Evolutionary conservation across 2,888 invertebrate genomes (phyloP).

Genomic region (Tetranychus truncatus): DNA sequence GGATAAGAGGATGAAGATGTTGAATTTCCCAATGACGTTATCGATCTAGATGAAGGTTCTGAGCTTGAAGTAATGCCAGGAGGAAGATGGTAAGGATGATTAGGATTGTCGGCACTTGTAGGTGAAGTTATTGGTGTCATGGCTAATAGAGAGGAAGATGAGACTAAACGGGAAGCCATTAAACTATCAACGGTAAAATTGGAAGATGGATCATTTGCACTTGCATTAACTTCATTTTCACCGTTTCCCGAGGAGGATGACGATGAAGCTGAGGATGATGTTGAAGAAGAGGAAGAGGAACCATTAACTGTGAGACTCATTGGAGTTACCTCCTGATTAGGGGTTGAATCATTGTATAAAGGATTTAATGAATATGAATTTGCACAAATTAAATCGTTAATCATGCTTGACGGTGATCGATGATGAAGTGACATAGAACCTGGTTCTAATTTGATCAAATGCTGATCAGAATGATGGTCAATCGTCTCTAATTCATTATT

Average conservation of each 20-base stretch:
- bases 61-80: not conserved
- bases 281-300: not conserved
- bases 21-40: not conserved
- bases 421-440: no score
- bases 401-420: no score
- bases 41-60: not conserved
- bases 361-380: no score
- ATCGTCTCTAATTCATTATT: no score
- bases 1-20: not conserved
- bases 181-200: constrained; percentile 11
- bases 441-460: no score
- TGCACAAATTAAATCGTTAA: no score
- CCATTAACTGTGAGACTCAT: not conserved
- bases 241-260: not conserved
- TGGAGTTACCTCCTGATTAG: not conserved
- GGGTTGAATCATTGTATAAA: no score
- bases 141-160: not conserved
- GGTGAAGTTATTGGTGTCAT: not conserved
- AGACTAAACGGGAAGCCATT: not conserved
- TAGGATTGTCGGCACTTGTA: not conserved
- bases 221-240: not conserved
- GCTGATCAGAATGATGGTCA: no score
- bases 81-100: not conserved
- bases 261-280: not conserved
- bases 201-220: not conserved